phyloP scores from a whole-genome alignment of 2,888 invertebrate genomes.

The Unio pictorum region DNA sequence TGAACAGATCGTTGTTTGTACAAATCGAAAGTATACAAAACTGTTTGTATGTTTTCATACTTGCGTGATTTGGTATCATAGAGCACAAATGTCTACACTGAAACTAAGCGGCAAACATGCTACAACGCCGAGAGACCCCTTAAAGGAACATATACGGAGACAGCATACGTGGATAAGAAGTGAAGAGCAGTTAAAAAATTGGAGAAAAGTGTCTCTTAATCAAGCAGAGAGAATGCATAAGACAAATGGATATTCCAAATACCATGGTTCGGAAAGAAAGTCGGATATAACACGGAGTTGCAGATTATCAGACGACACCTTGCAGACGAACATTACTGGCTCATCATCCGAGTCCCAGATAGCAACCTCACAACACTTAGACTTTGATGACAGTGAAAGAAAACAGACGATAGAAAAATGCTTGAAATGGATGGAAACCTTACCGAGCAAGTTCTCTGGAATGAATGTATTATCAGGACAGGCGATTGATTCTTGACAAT shows the following conservation, averaged over 20 bases:
- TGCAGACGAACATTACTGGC: conserved; percentile 16
- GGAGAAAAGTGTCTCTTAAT: conserved; percentile 28
- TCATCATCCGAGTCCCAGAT: conserved; percentile 23
- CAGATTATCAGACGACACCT: conserved; percentile 30
- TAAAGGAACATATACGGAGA: conserved; percentile 19
- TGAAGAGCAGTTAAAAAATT: conserved; percentile 46
- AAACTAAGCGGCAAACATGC: conserved; percentile 8
- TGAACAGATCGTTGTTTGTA: too few relatives aligned
- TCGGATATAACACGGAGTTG: conserved; percentile 42
- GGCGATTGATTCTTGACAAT: conserved; percentile 1
- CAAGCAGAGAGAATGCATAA: conserved; percentile 8
- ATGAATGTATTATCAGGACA: conserved; percentile 35
- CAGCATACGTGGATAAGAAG: conserved; percentile 42
- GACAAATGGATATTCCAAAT: conserved; percentile 11
- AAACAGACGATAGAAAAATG: conserved; percentile 48
- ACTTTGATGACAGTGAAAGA: conserved; percentile 27
- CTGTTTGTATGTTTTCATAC: too few relatives aligned
- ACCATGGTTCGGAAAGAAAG: conserved; percentile 34
- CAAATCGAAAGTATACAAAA: too few relatives aligned
- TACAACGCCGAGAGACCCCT: conserved; percentile 12
- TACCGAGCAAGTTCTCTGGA: conserved; percentile 56
- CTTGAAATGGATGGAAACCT: conserved; percentile 51
- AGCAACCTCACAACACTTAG: conserved; percentile 13
- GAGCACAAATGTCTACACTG: background rate
- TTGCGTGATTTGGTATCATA: too few relatives aligned